phyloP scores from a whole-genome alignment of 2,113 vertebrate species.

The Crypturellus undulatus region DNA sequence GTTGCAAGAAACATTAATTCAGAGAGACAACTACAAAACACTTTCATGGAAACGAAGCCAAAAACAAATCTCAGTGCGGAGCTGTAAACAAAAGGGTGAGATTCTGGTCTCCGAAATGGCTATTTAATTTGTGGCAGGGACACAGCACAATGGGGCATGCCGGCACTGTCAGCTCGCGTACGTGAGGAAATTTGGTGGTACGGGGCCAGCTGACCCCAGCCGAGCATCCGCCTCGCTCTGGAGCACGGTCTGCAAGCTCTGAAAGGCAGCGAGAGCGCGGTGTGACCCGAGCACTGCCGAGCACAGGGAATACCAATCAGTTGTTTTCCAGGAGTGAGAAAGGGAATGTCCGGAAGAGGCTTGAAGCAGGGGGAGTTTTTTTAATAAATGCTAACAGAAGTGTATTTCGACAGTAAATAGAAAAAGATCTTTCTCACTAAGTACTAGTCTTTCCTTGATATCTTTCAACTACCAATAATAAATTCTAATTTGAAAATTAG shows the following conservation, averaged over 20 bases:
- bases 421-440: neutral
- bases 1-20: neutral
- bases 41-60: neutral
- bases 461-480: neutral
- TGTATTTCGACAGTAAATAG: neutral
- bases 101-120: neutral
- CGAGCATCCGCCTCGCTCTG: neutral
- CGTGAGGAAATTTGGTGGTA: neutral
- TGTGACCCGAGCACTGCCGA: neutral
- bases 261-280: neutral
- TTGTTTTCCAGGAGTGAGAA: neutral
- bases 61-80: neutral
- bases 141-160: neutral
- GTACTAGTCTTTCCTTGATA: neutral
- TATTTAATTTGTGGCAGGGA: neutral
- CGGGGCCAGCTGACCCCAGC: accelerated
- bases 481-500: neutral
- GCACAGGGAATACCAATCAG: accelerated
- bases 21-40: neutral
- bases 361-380: neutral
- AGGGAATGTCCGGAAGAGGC: neutral
- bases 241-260: neutral
- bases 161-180: neutral
- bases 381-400: neutral
- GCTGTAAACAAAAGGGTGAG: neutral